Conservation (phyloP, 2,888 invertebrate genomes). For the Microdon myrmicae region DNA sequence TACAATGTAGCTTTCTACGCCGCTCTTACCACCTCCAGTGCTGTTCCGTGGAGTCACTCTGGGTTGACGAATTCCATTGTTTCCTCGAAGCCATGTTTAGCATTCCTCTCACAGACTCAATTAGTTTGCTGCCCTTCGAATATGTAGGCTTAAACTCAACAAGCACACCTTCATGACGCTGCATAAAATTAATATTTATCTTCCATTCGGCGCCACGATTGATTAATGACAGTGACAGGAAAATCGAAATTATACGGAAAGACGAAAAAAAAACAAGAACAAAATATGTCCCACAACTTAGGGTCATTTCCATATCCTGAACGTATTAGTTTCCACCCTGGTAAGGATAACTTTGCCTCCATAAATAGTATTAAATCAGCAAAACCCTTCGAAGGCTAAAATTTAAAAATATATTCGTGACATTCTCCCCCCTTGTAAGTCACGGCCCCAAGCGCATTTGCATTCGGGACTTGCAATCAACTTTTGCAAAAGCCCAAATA, state of each 20-base stretch:
- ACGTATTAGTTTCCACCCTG: slow-evolving; percentile 23
- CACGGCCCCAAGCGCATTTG: too few species aligned
- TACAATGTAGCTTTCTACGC: too few species aligned
- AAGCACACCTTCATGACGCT: slow-evolving; percentile 20
- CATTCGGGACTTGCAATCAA: slow-evolving; percentile 20
- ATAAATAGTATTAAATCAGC: slow-evolving; percentile 30
- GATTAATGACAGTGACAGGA: slow-evolving; percentile 30
- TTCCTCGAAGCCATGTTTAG: too few species aligned
- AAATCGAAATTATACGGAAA: too few species aligned
- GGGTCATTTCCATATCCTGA: slow-evolving; percentile 34
- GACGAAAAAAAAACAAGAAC: slow-evolving; percentile 13
- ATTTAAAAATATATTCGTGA: slow-evolving; percentile 24
- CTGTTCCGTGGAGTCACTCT: too few species aligned
- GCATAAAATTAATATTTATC: slow-evolving; percentile 32
- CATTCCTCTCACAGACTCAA: too few species aligned
- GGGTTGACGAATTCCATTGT: too few species aligned
- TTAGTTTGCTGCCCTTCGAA: too few species aligned
- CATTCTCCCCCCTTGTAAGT: slow-evolving; percentile 1
- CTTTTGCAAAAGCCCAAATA: slow-evolving; percentile 8
- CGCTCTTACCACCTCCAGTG: too few species aligned
- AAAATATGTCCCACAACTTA: slow-evolving; percentile 3
- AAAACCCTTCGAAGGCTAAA: slow-evolving; percentile 18
- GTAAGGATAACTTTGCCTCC: slow-evolving; percentile 27
- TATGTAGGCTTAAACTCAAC: too few species aligned
- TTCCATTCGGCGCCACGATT: slow-evolving; percentile 24